Base-by-base conservation (phyloP, 2,888 invertebrate species). In the Cephus nigrinus region DNA sequence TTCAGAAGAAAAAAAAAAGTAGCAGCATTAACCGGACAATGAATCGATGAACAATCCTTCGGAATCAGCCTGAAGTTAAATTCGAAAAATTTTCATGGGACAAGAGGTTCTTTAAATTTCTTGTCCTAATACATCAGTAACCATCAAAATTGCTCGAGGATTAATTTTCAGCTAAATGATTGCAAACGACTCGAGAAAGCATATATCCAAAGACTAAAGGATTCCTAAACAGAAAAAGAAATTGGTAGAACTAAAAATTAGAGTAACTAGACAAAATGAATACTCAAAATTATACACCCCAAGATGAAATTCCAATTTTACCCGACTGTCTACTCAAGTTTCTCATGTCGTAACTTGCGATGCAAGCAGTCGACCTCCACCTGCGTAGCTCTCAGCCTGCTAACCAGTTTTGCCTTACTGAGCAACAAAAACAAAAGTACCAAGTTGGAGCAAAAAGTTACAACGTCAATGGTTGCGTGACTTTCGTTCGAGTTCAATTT, bases 351-450 rank as follows among this genome's bases (percentile, higher is more conserved):
- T 68, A 74, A 68, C 15, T 15, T 31, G 71, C 71, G 31, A 32
- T 33, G 71, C 71, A 71, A 75, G 77, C 75, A 73, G 79, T 81
- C 79, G 82, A 79, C 81, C 82, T 81, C 76, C 80, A 79, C 76
- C 78, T 69, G 76, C n/a, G 80, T 77, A 75, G 78, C 55, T 23
- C 23, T 23, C 55, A 23, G 23, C 9, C 55, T 55, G 55, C 23
- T 77, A 75, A 79, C 81, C 79, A 79, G 81, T 81, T 82, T 68
- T 77, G 75, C 75, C 72, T 34, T 23, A 74, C 55, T 77, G 74
- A 77, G 72, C 72, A 75, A 80, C 76, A 80, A 76, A 78, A 79
- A 36, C 76, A 76, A 78, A 80, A 75, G 68, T 36, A 72, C 35
- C 9, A 31, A 33, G 15, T 9, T 23, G 32, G 32, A 32, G 71